Conservation (phyloP, 2,113 vertebrate species). For the Tenebrosternarchus preto region DNA sequence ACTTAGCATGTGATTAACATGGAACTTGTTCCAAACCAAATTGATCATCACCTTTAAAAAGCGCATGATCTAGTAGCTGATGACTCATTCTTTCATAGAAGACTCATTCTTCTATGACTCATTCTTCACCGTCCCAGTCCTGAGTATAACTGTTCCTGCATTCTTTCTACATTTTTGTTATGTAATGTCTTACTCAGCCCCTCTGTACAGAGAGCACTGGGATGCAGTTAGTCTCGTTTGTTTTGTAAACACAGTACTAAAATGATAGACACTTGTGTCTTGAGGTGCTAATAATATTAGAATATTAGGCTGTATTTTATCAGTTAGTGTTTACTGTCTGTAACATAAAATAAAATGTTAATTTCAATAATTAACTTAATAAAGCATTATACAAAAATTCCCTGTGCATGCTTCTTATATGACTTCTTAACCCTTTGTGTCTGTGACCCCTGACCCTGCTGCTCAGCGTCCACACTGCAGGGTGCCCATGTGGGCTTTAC, state of each 20-base stretch:
- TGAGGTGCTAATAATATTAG: slow-evolving; percentile 80
- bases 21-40: slow-evolving; percentile 48
- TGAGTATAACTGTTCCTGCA: slow-evolving; percentile 60
- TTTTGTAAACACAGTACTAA: slow-evolving; percentile 70
- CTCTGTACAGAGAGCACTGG: slow-evolving; percentile 70
- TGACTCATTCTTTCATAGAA: slow-evolving; percentile 41
- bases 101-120: slow-evolving; percentile 36
- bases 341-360: slow-evolving; percentile 70
- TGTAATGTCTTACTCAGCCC: slow-evolving; percentile 70
- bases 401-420: no score
- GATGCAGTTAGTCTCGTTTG: slow-evolving; percentile 67
- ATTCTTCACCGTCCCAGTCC: slow-evolving; percentile 60
- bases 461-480: no score
- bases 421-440: slow-evolving; percentile 52
- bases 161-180: slow-evolving; percentile 64
- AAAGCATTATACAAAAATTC: slow-evolving; percentile 65
- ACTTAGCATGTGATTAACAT: slow-evolving; percentile 41
- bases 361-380: slow-evolving; percentile 77
- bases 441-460: no score
- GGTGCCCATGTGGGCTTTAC: no score
- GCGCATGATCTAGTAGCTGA: slow-evolving; percentile 21
- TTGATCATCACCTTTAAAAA: slow-evolving; percentile 50
- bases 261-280: slow-evolving; percentile 72
- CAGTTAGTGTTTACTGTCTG: slow-evolving; percentile 74
- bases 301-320: slow-evolving; percentile 75